Base-by-base conservation (phyloP, 2,797 vertebrate species). In the Neomorphus geoffroyi region DNA sequence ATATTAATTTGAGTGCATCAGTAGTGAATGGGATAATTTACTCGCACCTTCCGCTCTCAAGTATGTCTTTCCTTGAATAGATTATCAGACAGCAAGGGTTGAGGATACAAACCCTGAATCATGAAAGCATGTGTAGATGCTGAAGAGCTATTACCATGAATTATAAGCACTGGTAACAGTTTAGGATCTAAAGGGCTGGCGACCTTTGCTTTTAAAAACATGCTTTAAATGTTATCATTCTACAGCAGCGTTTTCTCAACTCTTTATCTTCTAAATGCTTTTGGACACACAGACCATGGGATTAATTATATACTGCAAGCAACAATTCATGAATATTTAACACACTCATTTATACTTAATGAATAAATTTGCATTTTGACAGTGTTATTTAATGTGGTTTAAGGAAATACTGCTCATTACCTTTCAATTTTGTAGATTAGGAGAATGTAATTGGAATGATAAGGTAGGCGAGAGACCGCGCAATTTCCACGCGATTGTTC, bases 321-420 rank as follows among this genome's bases (percentile, higher is more conserved):
- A 98, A 98, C 97, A 98, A 96, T 97, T 98, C 98, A 98, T 98
- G 98, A 98, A 98, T 98, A 98, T 98, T 98, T 98, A 98, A 98
- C 96, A 97, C 57, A 66, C 94, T 98, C 97, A 98, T 98, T 97
- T 98, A 98, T 98, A 98, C 97, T 98, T 98, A 98, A 98, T 98
- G 97, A 98, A 98, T 97, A 98, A 98, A 98, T 98, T 98, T 98
- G 97, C 98, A 98, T 98, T 98, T 98, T 98, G 98, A 97, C 98
- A 97, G 97, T 97, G 97, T 98, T 98, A 97, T 98, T 98, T 98
- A 98, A 97, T 98, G 96, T 95, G 95, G 96, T 98, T 98, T 98
- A 98, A 98, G 97, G 97, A 98, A 98, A 98, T 98, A 97, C 96
- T 97, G 92, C 97, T 98, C 97, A 97, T 98, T 98, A 97, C 97